phyloP scores from a whole-genome alignment of 2,113 vertebrate species.

The Tachycineta bicolor region DNA sequence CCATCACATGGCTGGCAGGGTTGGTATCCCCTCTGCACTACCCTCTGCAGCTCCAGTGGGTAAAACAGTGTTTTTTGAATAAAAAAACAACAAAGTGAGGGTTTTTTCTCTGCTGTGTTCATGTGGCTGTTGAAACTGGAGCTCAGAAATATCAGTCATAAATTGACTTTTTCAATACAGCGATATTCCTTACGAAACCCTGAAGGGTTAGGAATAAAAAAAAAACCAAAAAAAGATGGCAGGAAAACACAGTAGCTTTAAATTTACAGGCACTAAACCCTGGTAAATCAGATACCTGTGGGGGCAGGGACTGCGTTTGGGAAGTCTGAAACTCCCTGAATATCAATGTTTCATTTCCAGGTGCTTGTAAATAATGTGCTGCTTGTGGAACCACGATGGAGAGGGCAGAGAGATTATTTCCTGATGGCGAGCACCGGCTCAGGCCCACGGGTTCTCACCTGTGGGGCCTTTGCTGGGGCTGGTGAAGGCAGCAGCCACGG shows the following conservation, averaged over 20 bases:
- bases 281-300: neutral
- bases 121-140: neutral
- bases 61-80: neutral
- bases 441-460: rapidly evolving
- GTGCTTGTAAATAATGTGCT: neutral
- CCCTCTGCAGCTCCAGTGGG: neutral
- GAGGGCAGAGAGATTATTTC: neutral
- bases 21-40: neutral
- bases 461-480: neutral
- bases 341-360: neutral
- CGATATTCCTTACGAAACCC: rapidly evolving
- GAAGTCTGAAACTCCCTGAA: neutral
- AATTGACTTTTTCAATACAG: neutral
- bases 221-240: neutral
- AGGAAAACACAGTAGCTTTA: neutral
- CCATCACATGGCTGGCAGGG: neutral
- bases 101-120: neutral
- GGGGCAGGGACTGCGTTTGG: neutral
- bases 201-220: neutral
- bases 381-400: rapidly evolving
- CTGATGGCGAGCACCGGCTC: neutral
- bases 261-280: neutral
- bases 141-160: neutral
- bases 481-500: neutral
- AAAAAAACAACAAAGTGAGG: neutral